Base-by-base conservation (phyloP, 2,113 vertebrate species). In the Papio anubis region DNA sequence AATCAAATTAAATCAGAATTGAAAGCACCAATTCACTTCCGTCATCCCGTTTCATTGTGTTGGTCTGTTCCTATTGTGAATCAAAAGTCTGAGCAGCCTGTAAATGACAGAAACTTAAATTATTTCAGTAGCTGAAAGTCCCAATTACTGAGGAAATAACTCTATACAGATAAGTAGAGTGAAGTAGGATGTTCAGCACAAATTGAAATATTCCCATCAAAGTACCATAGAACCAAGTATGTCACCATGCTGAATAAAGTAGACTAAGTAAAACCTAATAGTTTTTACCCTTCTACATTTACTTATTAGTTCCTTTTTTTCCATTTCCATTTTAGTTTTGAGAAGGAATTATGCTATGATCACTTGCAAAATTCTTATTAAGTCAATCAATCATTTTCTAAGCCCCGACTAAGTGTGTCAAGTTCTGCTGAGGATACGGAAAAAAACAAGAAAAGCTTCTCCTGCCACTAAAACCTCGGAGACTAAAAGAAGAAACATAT, bases 91-190 rank as follows among this genome's bases (percentile, higher is more conserved):
- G 75, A 97, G 87, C 38, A 96, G 64, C 90, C 66, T 96, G 57
- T 70, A 93, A 95, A 93, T 88, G 90, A 94, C 79, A 90, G 92
- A 89, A 96, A 82, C 61, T 96, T 97, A 96, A 96, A 96, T 96
- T 89, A 97, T 88, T 95, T 59, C 38, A 92, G 79, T 68, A 75
- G 35, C 40, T 20, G 16, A 75, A 93, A 81, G 66, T 78, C 70
- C 50, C 90, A 88, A 87, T 95, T 96, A 96, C 64, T 50, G 90
- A 75, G 72, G 64, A 97, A 96, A 97, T 95, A 72, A 66, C 17
- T 48, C 35, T 86, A 64, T 35, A 76, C 6, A 76, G 75, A 84
- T 75, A 96, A 83, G 55, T 66, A 66, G 7, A 83, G 18, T 43
- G 14, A 64, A 92, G 16, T 16, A 84, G 10, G 2, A 50, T 50